phyloP scores from a whole-genome alignment of 2,797 vertebrate genomes.

The Eulemur mongoz region DNA sequence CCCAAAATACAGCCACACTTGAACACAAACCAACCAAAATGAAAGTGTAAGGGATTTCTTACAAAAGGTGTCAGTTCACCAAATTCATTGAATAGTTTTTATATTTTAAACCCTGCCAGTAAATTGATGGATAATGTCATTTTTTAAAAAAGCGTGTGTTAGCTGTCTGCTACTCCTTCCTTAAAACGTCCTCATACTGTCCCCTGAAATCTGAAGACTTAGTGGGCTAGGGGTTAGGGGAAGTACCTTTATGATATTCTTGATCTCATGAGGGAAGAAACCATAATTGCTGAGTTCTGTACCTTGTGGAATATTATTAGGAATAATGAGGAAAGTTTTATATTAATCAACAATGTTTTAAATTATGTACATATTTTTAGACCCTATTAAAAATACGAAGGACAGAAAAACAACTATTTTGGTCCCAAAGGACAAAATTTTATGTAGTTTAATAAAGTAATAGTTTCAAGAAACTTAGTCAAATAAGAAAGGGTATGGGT shows the following conservation, averaged over 20 bases:
- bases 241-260: neutral
- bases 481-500: neutral
- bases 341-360: neutral
- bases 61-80: neutral
- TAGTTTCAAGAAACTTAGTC: neutral
- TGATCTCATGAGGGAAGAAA: neutral
- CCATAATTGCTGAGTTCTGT: neutral
- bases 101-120: neutral
- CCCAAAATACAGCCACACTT: neutral
- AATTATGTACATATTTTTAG: neutral
- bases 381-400: neutral
- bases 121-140: neutral
- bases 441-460: neutral
- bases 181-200: neutral
- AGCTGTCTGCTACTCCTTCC: fast-evolving
- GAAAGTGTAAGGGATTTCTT: conserved; percentile 2
- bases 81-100: neutral
- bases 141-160: neutral
- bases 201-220: neutral
- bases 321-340: neutral
- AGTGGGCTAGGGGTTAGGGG: neutral
- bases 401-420: neutral
- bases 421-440: neutral
- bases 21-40: neutral
- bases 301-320: neutral